Evolutionary conservation across 2,888 invertebrate genomes (phyloP).

Genomic region (Glaucopsyche alexis): DNA sequence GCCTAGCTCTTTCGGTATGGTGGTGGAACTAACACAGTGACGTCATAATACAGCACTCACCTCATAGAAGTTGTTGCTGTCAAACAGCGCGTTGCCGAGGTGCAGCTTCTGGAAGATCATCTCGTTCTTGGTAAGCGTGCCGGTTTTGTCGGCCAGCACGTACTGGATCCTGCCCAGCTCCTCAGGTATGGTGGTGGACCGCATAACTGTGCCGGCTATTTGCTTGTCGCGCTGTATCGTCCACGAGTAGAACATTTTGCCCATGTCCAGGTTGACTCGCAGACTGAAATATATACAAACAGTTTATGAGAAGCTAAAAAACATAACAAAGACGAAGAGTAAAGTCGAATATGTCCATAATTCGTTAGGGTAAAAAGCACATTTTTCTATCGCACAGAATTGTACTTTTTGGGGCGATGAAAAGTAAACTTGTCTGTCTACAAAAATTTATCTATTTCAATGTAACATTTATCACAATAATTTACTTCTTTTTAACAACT

Average conservation of each 20-base stretch:
- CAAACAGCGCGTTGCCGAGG: slow-evolving; percentile 95
- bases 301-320: not conserved
- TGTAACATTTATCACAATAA: too few species aligned
- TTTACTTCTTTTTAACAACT: too few species aligned
- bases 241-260: slow-evolving; percentile 98
- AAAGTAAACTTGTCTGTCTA: too few species aligned
- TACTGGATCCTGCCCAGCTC: slow-evolving; percentile 98
- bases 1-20: slow-evolving; percentile 98
- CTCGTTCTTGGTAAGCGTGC: slow-evolving; percentile 98
- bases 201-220: slow-evolving; percentile 96
- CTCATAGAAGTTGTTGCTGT: slow-evolving; percentile 92
- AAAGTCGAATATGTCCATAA: too few species aligned
- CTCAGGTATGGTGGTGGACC: slow-evolving; percentile 99
- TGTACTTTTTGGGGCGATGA: too few species aligned
- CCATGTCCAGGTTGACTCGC: slow-evolving; percentile 99
- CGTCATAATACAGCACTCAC: too few species aligned
- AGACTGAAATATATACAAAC: slow-evolving; percentile 81
- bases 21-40: too few species aligned
- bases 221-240: slow-evolving; percentile 95
- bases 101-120: slow-evolving; percentile 99
- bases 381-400: too few species aligned
- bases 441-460: too few species aligned
- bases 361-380: too few species aligned
- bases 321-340: too few species aligned
- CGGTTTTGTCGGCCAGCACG: slow-evolving; percentile 98